These are phyloP conservation scores for Drosophila bocki DNA, from an alignment of 1,140 invertebrate species.

Conservation along the genomic window DNA sequence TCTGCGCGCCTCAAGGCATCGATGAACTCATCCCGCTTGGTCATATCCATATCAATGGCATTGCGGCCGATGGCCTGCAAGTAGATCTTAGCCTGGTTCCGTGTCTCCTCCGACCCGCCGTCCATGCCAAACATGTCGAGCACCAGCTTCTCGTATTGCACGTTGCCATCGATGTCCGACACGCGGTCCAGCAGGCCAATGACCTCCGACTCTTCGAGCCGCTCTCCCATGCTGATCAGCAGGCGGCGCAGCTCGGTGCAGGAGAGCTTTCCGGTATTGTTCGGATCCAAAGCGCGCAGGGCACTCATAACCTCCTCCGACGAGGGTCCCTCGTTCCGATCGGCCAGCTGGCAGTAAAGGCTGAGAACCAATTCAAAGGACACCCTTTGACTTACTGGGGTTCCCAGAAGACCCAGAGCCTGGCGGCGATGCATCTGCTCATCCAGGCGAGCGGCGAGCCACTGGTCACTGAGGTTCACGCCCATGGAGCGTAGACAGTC, in stretches of 20 bases:
- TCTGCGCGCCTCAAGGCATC: constrained; percentile 13
- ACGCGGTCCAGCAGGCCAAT: constrained; percentile 15
- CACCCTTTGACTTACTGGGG: background rate
- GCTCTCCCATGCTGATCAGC: constrained; percentile 97
- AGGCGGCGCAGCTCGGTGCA: constrained; percentile 95
- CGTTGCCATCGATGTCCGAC: constrained; percentile 13
- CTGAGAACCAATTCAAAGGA: constrained; percentile 54
- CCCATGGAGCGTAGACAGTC: constrained; percentile 83
- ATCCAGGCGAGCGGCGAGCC: constrained; percentile 47
- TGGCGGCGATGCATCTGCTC: constrained; percentile 11
- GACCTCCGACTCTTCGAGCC: constrained; percentile 93
- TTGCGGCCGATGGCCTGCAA: constrained; percentile 54
- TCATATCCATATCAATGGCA: constrained; percentile 47
- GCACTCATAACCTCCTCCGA: constrained; percentile 56
- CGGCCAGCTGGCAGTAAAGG: constrained; percentile 45
- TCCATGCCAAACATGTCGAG: constrained; percentile 27
- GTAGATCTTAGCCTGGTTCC: constrained; percentile 36
- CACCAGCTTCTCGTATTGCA: constrained; percentile 38
- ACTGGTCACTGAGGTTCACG: constrained; percentile 69
- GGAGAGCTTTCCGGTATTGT: constrained; percentile 95
- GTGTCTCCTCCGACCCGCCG: background rate
- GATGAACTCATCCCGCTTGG: constrained; percentile 43
- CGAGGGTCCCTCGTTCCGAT: constrained; percentile 15
- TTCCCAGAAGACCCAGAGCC: background rate
- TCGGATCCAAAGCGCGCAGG: constrained; percentile 93